Conservation (phyloP, 2,113 vertebrate species). For the Orthochromis malagaraziensis region DNA sequence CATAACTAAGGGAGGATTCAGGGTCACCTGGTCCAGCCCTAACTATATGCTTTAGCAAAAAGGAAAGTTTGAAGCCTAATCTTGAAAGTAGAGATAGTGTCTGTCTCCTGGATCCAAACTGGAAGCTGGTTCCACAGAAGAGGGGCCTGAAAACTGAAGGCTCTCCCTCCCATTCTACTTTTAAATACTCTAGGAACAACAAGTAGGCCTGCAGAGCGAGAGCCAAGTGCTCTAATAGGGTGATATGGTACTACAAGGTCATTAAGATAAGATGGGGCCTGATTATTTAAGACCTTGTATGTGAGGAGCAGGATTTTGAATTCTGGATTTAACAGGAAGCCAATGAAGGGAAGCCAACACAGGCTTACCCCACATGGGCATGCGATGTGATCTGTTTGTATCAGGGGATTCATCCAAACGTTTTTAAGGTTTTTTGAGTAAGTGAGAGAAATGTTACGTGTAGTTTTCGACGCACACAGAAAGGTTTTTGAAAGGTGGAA, state of each 20-base stretch:
- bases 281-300: neutral
- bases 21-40: too few species aligned
- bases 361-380: accelerated
- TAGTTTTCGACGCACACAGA: neutral
- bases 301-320: neutral
- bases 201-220: accelerated
- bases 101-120: neutral
- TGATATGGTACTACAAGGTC: neutral
- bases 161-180: neutral
- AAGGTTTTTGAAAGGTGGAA: neutral
- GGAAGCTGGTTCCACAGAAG: neutral
- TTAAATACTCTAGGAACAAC: neutral
- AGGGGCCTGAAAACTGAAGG: neutral
- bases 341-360: accelerated
- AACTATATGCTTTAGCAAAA: too few species aligned
- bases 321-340: neutral
- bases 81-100: neutral
- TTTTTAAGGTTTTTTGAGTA: neutral
- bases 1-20: too few species aligned
- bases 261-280: neutral
- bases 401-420: neutral
- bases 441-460: neutral
- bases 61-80: accelerated
- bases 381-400: neutral
- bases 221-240: neutral